phyloP scores from a whole-genome alignment of 2,113 vertebrate genomes.

The Trichechus manatus region DNA sequence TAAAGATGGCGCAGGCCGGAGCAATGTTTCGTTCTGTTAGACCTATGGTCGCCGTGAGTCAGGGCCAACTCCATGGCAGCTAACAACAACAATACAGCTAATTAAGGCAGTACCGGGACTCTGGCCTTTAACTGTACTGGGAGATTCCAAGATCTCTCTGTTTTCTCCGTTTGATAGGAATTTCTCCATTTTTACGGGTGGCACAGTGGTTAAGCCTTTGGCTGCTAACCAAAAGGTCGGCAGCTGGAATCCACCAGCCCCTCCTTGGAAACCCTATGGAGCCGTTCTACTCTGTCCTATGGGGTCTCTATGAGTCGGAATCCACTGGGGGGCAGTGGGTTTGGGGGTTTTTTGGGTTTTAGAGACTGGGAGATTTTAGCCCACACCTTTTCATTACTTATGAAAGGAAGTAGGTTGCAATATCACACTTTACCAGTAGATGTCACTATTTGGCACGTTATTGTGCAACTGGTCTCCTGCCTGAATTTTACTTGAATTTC shows the following conservation, averaged over 20 bases:
- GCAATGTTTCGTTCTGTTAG: neutral
- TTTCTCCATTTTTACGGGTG: conserved; percentile 14
- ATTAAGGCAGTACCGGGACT: neutral
- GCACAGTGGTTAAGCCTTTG: no score
- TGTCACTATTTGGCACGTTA: conserved; percentile 34
- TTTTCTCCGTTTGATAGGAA: neutral
- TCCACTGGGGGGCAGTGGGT: no score
- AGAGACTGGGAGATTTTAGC: neutral
- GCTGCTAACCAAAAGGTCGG: no score
- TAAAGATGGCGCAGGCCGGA: no score
- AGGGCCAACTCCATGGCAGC: neutral
- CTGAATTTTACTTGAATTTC: neutral
- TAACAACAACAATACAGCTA: neutral
- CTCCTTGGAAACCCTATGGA: no score
- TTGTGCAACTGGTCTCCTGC: fast-evolving
- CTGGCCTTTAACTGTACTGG: neutral
- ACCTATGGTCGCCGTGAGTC: neutral
- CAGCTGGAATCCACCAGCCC: no score
- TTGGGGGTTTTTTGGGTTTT: no score
- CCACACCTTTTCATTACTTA: neutral
- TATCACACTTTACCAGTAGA: conserved; percentile 10
- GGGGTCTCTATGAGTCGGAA: no score
- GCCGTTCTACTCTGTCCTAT: no score
- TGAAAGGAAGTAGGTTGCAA: neutral
- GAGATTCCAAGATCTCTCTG: neutral